Conservation (phyloP, 2,888 invertebrate genomes). For the Hemicrepidius hirtus region DNA sequence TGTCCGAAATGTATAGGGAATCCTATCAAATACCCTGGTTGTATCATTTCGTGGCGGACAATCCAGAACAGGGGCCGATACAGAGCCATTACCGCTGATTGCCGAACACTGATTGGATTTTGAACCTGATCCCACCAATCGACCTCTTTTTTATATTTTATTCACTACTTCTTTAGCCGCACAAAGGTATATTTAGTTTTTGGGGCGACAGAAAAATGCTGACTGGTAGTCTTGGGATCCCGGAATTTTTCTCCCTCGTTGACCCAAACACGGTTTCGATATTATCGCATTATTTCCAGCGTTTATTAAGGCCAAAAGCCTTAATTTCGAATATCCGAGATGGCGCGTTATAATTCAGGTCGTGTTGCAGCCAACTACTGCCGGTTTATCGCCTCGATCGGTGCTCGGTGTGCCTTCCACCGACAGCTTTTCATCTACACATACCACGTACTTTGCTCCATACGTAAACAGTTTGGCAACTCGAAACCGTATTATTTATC, state of each 20-base stretch:
- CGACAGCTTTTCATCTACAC: constrained; percentile 43
- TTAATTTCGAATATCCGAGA: constrained; percentile 36
- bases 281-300: constrained; percentile 15
- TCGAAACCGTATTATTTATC: constrained; percentile 38
- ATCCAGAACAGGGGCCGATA: constrained; percentile 59
- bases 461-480: constrained; percentile 47
- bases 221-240: constrained; percentile 1
- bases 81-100: constrained; percentile 69
- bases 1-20: constrained; percentile 23
- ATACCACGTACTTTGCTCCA: constrained; percentile 44
- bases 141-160: constrained; percentile 63
- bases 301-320: constrained; percentile 28
- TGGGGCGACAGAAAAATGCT: constrained; percentile 28
- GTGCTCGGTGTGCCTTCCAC: constrained; percentile 29
- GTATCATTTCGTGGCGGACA: constrained; percentile 46
- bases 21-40: constrained; percentile 42
- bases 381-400: constrained; percentile 46
- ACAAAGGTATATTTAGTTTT: constrained; percentile 45
- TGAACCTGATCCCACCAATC: constrained; percentile 67
- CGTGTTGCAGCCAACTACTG: constrained; percentile 41
- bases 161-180: constrained; percentile 45
- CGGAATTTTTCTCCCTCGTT: constrained; percentile 4
- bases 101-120: constrained; percentile 70
- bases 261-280: constrained; percentile 4
- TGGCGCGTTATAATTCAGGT: constrained; percentile 39